Evolutionary conservation across 2,113 vertebrate genomes (phyloP).

Genomic region (Gulo gulo): DNA sequence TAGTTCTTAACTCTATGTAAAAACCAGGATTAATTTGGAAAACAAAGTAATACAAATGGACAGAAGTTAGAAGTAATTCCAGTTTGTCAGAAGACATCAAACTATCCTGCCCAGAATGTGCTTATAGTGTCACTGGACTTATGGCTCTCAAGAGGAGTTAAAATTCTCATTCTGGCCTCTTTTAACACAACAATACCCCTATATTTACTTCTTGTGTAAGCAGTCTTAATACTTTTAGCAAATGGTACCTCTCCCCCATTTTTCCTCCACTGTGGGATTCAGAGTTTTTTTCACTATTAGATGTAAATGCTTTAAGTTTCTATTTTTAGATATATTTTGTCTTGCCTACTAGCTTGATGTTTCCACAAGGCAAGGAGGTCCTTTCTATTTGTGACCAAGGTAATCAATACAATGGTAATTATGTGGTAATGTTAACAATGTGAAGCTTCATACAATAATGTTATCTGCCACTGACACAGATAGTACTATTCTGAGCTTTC

Average conservation of each 20-base stretch:
- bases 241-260: neutral
- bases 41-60: neutral
- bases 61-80: neutral
- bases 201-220: neutral
- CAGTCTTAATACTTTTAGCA: neutral
- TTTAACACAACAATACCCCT: neutral
- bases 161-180: neutral
- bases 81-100: neutral
- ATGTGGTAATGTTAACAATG: neutral
- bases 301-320: neutral
- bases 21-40: neutral
- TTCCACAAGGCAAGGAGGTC: neutral
- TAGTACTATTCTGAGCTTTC: neutral
- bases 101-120: conserved; percentile 2
- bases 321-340: neutral
- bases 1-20: neutral
- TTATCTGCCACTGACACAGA: neutral
- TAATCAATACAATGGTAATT: neutral
- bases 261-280: neutral
- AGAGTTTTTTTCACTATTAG: neutral
- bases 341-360: neutral
- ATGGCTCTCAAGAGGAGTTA: neutral
- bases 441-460: neutral
- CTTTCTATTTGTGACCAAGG: neutral
- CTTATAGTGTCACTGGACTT: neutral